A percentile compares a stretch with the other conserved stretches of the same genome.
Conservation (phyloP, 2,888 invertebrate species). For the Acanthoscelides obtectus region DNA sequence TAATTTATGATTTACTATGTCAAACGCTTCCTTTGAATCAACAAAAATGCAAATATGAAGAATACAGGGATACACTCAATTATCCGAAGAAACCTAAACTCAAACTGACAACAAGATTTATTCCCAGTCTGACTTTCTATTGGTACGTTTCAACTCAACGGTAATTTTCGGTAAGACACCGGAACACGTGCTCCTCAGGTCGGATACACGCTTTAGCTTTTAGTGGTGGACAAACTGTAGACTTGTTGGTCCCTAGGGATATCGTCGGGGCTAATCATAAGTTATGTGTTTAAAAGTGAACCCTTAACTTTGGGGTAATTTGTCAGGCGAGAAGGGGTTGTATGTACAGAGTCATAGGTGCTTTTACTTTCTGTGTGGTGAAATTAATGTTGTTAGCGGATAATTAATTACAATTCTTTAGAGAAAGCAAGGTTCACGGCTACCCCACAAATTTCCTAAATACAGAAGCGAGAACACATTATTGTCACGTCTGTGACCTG, state of each 20-base stretch:
- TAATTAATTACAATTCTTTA: too few relatives aligned
- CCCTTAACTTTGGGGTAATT: constrained; percentile 24
- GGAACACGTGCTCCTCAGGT: constrained; percentile 10
- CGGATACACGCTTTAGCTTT: constrained; percentile 39
- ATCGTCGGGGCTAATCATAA: constrained; percentile 33
- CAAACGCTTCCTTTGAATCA: too few relatives aligned
- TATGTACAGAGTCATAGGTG: not conserved
- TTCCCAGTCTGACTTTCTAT: not conserved
- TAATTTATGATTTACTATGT: too few relatives aligned
- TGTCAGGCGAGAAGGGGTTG: not conserved
- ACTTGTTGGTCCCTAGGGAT: constrained; percentile 33
- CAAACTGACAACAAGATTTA: not conserved
- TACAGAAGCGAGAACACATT: too few relatives aligned
- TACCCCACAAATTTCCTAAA: too few relatives aligned
- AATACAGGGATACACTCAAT: not conserved
- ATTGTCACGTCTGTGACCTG: too few relatives aligned
- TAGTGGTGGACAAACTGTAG: constrained; percentile 36
- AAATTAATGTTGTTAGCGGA: too few relatives aligned
- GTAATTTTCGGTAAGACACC: not conserved
- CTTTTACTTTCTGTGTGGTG: not conserved
- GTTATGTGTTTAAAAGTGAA: constrained; percentile 31
- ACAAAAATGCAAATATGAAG: too few relatives aligned
- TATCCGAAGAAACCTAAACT: not conserved
- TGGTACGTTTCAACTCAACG: not conserved
- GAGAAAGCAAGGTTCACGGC: too few relatives aligned